Evolutionary conservation across 2,888 invertebrate genomes (phyloP).

Genomic region (Acrocyrtus sp.): DNA sequence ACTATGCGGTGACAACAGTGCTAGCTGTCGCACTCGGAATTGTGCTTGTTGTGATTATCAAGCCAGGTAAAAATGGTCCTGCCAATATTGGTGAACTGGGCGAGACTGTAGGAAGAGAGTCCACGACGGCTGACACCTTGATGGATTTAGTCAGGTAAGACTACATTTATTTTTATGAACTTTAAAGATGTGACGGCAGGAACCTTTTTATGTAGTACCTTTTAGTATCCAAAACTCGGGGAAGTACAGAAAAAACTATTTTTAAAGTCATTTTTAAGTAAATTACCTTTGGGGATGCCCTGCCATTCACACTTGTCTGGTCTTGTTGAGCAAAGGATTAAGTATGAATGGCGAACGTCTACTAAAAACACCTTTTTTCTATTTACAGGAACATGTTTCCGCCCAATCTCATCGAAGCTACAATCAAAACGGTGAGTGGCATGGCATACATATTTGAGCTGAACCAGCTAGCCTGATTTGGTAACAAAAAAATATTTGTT

Average conservation of each 20-base stretch:
- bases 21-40: slow-evolving; percentile 92
- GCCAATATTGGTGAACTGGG: slow-evolving; percentile 43
- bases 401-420: slow-evolving; percentile 88
- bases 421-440: slow-evolving; percentile 78
- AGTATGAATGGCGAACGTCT: neutral
- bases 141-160: slow-evolving; percentile 87
- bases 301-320: too few species aligned
- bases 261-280: too few species aligned
- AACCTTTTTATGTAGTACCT: too few species aligned
- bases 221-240: too few species aligned
- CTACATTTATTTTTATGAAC: too few species aligned
- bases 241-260: too few species aligned
- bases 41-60: slow-evolving; percentile 85
- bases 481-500: too few species aligned
- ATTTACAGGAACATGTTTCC: slow-evolving; percentile 89
- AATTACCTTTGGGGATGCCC: too few species aligned
- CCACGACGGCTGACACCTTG: slow-evolving; percentile 87
- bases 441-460: too few species aligned
- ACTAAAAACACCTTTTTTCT: slow-evolving; percentile 59
- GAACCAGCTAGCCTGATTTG: too few species aligned
- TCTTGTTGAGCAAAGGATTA: too few species aligned
- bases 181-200: too few species aligned
- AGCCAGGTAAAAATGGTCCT: slow-evolving; percentile 73
- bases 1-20: slow-evolving; percentile 93
- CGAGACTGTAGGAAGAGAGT: slow-evolving; percentile 68